These are phyloP conservation scores for Tolmerus cingulatus DNA, from an alignment of 2,888 invertebrate species.

Conservation along the genomic window DNA sequence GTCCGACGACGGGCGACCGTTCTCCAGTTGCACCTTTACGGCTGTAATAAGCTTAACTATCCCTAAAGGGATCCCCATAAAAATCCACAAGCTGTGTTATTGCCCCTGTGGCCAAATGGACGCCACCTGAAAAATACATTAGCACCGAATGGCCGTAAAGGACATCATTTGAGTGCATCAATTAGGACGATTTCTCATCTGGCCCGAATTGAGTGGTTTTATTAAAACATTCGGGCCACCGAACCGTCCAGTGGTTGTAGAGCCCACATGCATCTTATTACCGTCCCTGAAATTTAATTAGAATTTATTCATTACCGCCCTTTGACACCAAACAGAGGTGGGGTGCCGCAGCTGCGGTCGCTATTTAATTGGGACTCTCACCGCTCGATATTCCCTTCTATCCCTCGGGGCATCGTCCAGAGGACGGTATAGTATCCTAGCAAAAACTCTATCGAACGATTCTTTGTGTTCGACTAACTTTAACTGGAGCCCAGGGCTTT, in stretches of 20 bases:
- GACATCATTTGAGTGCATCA: constrained; percentile 11
- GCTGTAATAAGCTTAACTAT: constrained; percentile 27
- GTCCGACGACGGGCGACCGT: background rate
- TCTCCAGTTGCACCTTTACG: constrained; percentile 13
- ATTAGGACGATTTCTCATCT: constrained; percentile 1
- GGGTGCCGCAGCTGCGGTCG: background rate
- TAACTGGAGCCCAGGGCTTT: background rate
- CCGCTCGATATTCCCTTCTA: background rate
- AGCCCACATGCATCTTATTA: background rate
- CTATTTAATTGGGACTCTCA: background rate
- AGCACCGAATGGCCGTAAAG: constrained; percentile 34
- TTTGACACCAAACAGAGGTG: background rate
- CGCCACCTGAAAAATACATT: constrained; percentile 6
- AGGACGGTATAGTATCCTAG: background rate
- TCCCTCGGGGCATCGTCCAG: background rate
- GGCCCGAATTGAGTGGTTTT: background rate
- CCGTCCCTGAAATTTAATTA: background rate
- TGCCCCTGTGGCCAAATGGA: constrained; percentile 5
- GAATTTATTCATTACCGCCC: background rate
- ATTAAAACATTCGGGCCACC: background rate
- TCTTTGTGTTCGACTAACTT: background rate
- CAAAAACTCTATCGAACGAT: background rate
- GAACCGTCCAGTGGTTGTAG: background rate
- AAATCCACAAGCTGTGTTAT: constrained; percentile 13
- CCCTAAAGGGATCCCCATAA: constrained; percentile 24